Evolutionary conservation across 2,888 invertebrate species (phyloP).

Genomic region (Minunthozetes semirufus): DNA sequence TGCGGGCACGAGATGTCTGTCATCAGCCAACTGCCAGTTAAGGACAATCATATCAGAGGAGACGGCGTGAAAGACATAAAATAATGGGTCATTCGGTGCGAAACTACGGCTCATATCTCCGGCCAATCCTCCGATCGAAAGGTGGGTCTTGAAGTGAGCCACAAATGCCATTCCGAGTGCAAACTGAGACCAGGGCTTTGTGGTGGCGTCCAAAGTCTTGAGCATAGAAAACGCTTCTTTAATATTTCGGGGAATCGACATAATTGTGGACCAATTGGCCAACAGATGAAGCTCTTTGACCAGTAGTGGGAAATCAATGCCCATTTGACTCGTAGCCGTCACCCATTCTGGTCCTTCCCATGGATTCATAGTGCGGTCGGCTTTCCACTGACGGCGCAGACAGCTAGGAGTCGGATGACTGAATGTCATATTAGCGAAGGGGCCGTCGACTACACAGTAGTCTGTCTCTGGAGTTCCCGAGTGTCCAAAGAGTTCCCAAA

Average conservation of each 20-base stretch:
- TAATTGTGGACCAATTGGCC: not conserved
- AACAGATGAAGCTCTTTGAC: not conserved
- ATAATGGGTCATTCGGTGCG: not conserved
- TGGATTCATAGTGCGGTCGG: not conserved
- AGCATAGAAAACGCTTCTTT: too few relatives aligned
- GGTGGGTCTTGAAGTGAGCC: slow-evolving; percentile 6
- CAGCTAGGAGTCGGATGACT: not conserved
- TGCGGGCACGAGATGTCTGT: not conserved
- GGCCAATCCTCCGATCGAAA: not conserved
- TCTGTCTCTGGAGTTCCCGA: not conserved
- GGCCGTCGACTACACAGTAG: not conserved
- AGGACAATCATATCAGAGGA: not conserved
- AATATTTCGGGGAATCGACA: not conserved
- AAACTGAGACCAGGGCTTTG: not conserved
- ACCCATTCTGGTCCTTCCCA: slow-evolving; percentile 13
- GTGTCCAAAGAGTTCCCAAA: slow-evolving; percentile 1
- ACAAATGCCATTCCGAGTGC: not conserved
- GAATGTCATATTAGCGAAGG: not conserved
- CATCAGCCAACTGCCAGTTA: not conserved
- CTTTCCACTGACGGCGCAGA: not conserved
- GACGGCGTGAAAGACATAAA: slow-evolving; percentile 16
- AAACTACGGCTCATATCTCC: not conserved
- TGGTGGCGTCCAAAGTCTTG: too few relatives aligned
- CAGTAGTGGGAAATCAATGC: not conserved
- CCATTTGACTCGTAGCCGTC: not conserved